phyloP scores from a whole-genome alignment of 2,113 vertebrate species.

The Heptranchias perlo region DNA sequence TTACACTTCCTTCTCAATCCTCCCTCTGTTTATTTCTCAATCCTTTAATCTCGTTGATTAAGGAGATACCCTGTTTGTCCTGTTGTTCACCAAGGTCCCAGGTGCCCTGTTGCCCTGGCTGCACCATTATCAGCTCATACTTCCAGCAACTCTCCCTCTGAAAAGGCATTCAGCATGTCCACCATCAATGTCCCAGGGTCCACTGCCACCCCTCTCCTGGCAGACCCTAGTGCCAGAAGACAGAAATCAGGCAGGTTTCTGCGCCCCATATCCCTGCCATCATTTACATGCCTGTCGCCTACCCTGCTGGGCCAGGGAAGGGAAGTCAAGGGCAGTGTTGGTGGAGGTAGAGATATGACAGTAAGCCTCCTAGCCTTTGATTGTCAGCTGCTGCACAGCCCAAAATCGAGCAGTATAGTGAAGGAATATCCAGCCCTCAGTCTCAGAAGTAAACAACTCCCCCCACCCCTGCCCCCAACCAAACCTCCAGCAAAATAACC shows the following conservation, averaged over 20 bases:
- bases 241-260: neutral
- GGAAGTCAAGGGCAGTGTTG: neutral
- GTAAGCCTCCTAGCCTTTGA: neutral
- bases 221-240: neutral
- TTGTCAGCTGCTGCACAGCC: neutral
- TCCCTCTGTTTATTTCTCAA: too few relatives aligned
- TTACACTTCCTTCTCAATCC: too few relatives aligned
- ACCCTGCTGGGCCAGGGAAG: neutral
- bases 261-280: neutral
- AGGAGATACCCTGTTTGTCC: too few relatives aligned
- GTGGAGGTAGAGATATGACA: neutral
- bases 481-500: neutral
- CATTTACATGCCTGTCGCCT: neutral
- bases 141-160: too few relatives aligned
- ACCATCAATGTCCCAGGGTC: neutral
- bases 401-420: neutral
- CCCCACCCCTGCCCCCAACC: neutral
- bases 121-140: too few relatives aligned
- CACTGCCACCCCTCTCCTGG: neutral
- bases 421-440: neutral
- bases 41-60: too few relatives aligned
- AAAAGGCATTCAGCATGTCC: neutral
- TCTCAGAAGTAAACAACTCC: neutral
- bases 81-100: too few relatives aligned
- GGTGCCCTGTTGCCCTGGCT: too few relatives aligned